Base-by-base conservation (phyloP, 1,140 invertebrate species). In the Pachyrhynchus sulphureomaculatus region DNA sequence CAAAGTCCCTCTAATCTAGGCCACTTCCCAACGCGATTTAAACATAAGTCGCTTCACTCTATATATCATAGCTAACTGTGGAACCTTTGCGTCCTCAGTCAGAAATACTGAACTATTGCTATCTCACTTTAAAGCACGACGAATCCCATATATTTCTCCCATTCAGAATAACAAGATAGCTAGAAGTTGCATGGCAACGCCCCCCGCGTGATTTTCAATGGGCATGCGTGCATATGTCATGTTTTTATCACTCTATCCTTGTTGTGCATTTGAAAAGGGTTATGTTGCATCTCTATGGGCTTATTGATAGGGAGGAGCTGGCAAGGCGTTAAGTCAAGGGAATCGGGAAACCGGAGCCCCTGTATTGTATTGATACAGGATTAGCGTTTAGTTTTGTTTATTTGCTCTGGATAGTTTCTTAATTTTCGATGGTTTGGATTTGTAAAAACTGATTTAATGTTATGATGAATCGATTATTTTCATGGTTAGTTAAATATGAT, bases 11-110 rank as follows among this genome's bases (percentile, higher is more conserved):
- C 78, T 84, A 83, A 83, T 83, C 82, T 84, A 80, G 82, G 79
- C 82, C 82, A 83, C 82, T 84, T 84, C 81, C 82, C 82, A 81
- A 75, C 81, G 79, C 81, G 82, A 82, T 83, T 83, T 83, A 81
- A 83, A 80, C 79, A 80, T 84, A 83, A 83, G 81, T 84, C 82
- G 81, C 78, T 78, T 79, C 60, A 82, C 81, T 83, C 82, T 83
- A 83, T 84, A 83, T 82, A 83, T 84, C 82, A 83, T 82, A 80
- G 68, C 68, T 67, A 68, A 66, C 58, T 58, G 64, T 65, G 54
- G 52, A 63, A 66, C 65, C 67, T 66, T 66, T 68, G 62, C 65
- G 61, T 67, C 48, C 49, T 29, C 57, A 60, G 53, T 68, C 68
- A 64, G 64, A 51, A 48, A 61, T 57, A 44, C 37, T 49, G 17